A percentile compares a stretch with the other conserved stretches of the same genome.
phyloP scores from a whole-genome alignment of 2,113 vertebrate genomes.

The Leptobrachium leishanense region DNA sequence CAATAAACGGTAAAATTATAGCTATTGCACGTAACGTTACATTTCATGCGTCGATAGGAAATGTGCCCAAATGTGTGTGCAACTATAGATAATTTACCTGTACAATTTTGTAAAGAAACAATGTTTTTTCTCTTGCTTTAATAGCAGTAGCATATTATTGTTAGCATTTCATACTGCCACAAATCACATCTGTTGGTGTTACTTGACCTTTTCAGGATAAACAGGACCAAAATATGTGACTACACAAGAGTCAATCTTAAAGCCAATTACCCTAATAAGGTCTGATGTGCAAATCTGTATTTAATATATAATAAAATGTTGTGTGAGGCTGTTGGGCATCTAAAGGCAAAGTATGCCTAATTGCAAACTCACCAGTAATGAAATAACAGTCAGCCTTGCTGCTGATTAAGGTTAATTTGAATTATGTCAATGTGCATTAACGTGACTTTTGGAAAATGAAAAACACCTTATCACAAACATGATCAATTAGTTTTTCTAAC shows the following conservation, averaged over 20 bases:
- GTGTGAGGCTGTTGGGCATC: constrained; percentile 61
- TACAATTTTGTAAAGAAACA: too few species aligned
- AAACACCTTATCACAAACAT: constrained; percentile 75
- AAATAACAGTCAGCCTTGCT: constrained; percentile 70
- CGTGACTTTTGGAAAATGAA: constrained; percentile 75
- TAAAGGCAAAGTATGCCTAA: constrained; percentile 67
- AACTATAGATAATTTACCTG: too few species aligned
- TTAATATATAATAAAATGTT: constrained; percentile 59
- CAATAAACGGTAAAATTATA: too few species aligned
- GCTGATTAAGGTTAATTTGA: constrained; percentile 83
- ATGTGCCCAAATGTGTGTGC: too few species aligned
- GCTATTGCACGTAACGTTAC: too few species aligned
- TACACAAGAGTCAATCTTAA: constrained; percentile 60
- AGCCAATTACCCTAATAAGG: constrained; percentile 59
- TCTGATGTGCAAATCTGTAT: constrained; percentile 64
- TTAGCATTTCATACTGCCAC: constrained; percentile 57
- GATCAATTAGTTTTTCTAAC: constrained; percentile 77
- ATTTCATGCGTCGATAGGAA: too few species aligned
- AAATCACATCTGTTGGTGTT: constrained; percentile 61
- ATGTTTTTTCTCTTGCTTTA: neutral
- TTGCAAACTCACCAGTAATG: constrained; percentile 68
- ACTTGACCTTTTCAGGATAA: constrained; percentile 65
- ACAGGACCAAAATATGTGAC: constrained; percentile 62
- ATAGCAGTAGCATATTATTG: constrained; percentile 1
- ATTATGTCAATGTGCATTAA: constrained; percentile 80